phyloP scores from a whole-genome alignment of 2,888 invertebrate genomes.

The Hyposoter didymator region DNA sequence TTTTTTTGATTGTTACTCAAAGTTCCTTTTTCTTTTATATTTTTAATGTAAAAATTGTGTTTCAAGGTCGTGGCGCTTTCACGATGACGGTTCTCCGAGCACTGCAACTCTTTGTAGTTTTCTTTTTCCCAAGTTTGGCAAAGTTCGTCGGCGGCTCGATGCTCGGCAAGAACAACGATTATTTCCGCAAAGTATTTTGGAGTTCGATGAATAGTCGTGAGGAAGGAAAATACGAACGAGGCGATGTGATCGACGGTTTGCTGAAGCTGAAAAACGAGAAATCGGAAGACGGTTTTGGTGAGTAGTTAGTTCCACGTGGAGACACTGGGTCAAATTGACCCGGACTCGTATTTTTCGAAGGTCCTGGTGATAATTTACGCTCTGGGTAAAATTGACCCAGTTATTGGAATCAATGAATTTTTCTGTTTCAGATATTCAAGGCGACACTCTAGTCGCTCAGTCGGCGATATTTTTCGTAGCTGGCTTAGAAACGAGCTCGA shows the following conservation, averaged over 20 bases:
- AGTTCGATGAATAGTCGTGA: slow-evolving; percentile 76
- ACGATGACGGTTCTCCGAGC: slow-evolving; percentile 31
- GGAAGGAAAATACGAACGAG: slow-evolving; percentile 72
- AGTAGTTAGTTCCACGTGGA: slow-evolving; percentile 49
- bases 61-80: slow-evolving; percentile 59
- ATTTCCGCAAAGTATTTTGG: slow-evolving; percentile 78
- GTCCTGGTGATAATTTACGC: too few relatives aligned
- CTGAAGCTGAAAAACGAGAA: slow-evolving; percentile 75
- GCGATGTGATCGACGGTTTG: slow-evolving; percentile 77
- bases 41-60: background rate
- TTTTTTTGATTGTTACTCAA: background rate
- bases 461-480: slow-evolving; percentile 78
- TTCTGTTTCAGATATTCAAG: slow-evolving; percentile 73
- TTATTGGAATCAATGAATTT: background rate
- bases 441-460: slow-evolving; percentile 76
- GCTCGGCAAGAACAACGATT: slow-evolving; percentile 70
- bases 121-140: slow-evolving; percentile 75
- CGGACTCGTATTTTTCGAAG: background rate
- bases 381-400: background rate
- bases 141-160: slow-evolving; percentile 57
- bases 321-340: background rate
- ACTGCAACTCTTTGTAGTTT: slow-evolving; percentile 64
- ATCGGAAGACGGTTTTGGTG: slow-evolving; percentile 72
- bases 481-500: slow-evolving; percentile 75
- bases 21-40: too few relatives aligned